These are phyloP conservation scores for Xerus inauris DNA, from an alignment of 2,113 vertebrate species.

Conservation along the genomic window DNA sequence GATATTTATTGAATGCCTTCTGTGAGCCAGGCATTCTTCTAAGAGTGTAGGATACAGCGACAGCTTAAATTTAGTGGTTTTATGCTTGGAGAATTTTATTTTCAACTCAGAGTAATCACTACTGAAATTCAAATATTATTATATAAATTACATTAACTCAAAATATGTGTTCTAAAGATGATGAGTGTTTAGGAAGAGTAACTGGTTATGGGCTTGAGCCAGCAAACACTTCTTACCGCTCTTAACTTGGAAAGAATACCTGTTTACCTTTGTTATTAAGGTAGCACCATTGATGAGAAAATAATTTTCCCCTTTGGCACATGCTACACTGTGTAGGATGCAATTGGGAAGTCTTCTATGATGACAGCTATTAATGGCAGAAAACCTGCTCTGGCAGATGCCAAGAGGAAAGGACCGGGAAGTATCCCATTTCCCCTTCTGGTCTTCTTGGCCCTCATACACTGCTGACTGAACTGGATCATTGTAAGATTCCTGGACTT, in stretches of 20 bases:
- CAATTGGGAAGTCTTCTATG: not conserved
- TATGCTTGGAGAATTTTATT: slow-evolving; percentile 64
- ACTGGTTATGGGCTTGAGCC: not conserved
- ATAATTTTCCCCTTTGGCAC: slow-evolving; percentile 42
- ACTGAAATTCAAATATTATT: slow-evolving; percentile 69
- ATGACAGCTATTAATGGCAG: slow-evolving; percentile 34
- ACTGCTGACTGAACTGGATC: not conserved
- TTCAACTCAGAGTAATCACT: slow-evolving; percentile 51
- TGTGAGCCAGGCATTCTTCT: slow-evolving; percentile 52
- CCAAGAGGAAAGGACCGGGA: slow-evolving; percentile 37
- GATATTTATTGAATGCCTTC: not conserved
- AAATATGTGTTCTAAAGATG: slow-evolving; percentile 55
- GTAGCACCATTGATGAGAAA: slow-evolving; percentile 42
- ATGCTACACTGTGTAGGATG: not conserved
- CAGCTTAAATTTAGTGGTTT: slow-evolving; percentile 58
- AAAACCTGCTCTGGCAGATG: not conserved
- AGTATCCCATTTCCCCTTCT: not conserved
- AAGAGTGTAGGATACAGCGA: not conserved
- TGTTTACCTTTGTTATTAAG: slow-evolving; percentile 58
- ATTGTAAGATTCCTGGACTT: not conserved
- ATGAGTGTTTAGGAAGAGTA: slow-evolving; percentile 35
- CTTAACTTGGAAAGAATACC: slow-evolving; percentile 36
- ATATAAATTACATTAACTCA: slow-evolving; percentile 58
- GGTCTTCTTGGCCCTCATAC: not conserved
- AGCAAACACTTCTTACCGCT: slow-evolving; percentile 21